These are phyloP conservation scores for Odontophorus gujanensis DNA, from an alignment of 2,113 vertebrate species.

Conservation along the genomic window DNA sequence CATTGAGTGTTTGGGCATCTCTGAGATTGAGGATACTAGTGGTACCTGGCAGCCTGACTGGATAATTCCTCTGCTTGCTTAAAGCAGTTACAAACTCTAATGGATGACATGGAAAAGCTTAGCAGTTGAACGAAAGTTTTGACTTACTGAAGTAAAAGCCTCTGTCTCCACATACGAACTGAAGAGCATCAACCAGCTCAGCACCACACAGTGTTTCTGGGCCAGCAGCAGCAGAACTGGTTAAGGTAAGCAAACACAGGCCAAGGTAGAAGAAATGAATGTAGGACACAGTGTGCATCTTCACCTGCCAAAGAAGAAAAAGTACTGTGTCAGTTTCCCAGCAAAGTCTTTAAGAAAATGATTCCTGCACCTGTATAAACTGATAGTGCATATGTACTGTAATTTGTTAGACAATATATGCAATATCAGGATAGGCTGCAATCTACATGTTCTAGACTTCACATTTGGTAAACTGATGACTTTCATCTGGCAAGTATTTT, in stretches of 20 bases:
- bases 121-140: constrained; percentile 75
- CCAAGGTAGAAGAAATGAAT: constrained; percentile 93
- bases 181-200: constrained; percentile 98
- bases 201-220: constrained; percentile 98
- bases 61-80: neutral
- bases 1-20: neutral
- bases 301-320: constrained; percentile 83
- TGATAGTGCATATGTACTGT: neutral
- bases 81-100: constrained; percentile 36
- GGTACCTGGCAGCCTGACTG: neutral
- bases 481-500: neutral
- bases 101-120: constrained; percentile 53
- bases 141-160: constrained; percentile 99
- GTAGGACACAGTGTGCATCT: constrained; percentile 89
- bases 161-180: constrained; percentile 98
- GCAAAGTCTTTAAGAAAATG: neutral
- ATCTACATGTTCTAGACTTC: neutral
- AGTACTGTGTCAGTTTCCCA: constrained; percentile 48
- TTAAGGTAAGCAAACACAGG: constrained; percentile 94
- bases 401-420: neutral
- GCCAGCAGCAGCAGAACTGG: constrained; percentile 86
- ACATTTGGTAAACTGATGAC: neutral
- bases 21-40: neutral
- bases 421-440: neutral
- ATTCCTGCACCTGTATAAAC: neutral